phyloP scores from a whole-genome alignment of 2,113 vertebrate genomes.

The Crotalus helleri region DNA sequence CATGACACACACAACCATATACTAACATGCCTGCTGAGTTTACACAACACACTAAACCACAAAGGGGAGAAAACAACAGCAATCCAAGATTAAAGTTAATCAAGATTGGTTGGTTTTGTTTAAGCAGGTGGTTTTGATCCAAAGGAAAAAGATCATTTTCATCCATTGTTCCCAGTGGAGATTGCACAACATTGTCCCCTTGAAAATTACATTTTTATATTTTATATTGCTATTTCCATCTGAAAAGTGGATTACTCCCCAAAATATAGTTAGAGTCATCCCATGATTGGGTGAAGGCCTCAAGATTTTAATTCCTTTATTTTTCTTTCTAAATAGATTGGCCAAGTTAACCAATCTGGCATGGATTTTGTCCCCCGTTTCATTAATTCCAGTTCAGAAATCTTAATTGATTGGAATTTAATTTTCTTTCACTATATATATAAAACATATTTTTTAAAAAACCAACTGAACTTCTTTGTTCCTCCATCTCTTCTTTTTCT shows the following conservation, averaged over 20 bases:
- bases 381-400: neutral
- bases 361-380: neutral
- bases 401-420: neutral
- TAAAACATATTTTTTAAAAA: neutral
- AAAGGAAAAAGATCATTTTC: neutral
- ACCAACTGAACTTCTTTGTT: neutral
- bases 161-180: neutral
- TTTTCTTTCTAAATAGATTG: neutral
- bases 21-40: neutral
- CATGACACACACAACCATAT: neutral
- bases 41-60: neutral
- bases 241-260: neutral
- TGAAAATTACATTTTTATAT: neutral
- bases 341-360: neutral
- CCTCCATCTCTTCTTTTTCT: no score
- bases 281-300: neutral
- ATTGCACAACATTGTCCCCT: neutral
- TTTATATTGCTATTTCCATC: neutral
- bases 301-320: neutral
- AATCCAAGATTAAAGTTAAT: no score
- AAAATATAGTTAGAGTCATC: neutral
- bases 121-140: neutral
- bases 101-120: neutral
- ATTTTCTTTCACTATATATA: neutral
- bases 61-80: neutral